Conservation (phyloP, 1,140 invertebrate genomes). For the Caenorhabditis inopinata region DNA sequence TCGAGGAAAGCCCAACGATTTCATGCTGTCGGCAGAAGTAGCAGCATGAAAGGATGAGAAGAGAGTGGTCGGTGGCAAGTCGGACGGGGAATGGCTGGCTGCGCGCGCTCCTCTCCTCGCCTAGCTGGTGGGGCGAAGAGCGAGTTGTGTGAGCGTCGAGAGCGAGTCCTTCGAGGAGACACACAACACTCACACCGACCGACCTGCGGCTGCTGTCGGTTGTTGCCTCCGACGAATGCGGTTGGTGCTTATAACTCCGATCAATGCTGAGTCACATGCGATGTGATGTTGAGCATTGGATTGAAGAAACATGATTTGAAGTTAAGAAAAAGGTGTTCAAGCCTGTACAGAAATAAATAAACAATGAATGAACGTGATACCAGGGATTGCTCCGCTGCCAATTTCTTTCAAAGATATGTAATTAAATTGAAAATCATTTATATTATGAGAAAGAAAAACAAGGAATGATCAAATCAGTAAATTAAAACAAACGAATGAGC, state of each 20-base stretch:
- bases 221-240: slow-evolving; percentile 29
- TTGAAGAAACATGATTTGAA: background rate
- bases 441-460: too few relatives aligned
- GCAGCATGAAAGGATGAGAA: slow-evolving; percentile 3
- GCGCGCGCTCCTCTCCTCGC: slow-evolving; percentile 22
- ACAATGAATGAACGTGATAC: too few relatives aligned
- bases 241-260: slow-evolving; percentile 22
- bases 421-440: too few relatives aligned
- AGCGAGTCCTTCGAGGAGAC: slow-evolving; percentile 28
- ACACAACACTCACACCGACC: slow-evolving; percentile 31
- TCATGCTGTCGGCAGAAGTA: background rate
- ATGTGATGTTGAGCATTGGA: background rate
- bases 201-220: slow-evolving; percentile 23
- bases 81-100: background rate
- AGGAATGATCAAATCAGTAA: too few relatives aligned
- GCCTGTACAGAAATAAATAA: too few relatives aligned
- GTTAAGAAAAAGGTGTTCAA: too few relatives aligned
- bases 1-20: slow-evolving; percentile 2
- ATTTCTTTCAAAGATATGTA: too few relatives aligned
- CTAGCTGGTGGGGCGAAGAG: slow-evolving; percentile 17
- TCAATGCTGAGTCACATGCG: slow-evolving; percentile 32
- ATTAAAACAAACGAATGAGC: too few relatives aligned
- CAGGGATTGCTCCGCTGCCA: too few relatives aligned
- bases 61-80: slow-evolving; percentile 19
- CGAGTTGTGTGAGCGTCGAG: slow-evolving; percentile 27